phyloP scores from a whole-genome alignment of 2,113 vertebrate genomes.

The Marmota flaviventris region DNA sequence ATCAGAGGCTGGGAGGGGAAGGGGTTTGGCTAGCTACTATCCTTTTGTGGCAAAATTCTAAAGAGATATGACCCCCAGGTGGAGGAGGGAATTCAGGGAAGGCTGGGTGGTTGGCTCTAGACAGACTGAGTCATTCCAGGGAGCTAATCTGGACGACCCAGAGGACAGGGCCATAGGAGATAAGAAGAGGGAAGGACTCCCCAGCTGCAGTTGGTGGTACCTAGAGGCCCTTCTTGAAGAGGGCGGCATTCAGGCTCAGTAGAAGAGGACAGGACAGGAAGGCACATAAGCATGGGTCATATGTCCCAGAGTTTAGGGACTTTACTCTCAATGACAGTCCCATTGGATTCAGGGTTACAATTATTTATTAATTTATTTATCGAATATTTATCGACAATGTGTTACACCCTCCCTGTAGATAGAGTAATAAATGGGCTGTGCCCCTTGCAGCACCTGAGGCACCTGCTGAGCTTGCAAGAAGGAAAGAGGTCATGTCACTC shows the following conservation, averaged over 20 bases:
- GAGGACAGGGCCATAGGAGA: conserved; percentile 41
- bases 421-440: not conserved
- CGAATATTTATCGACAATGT: not conserved
- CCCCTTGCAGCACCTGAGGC: not conserved
- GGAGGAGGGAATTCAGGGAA: not conserved
- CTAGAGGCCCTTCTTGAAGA: not conserved
- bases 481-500: not conserved
- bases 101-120: not conserved
- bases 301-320: not conserved
- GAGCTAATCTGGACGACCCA: conserved; percentile 67
- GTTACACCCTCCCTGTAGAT: not conserved
- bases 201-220: not conserved
- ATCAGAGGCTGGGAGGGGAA: not conserved
- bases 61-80: not conserved
- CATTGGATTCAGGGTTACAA: not conserved
- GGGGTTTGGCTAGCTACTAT: not conserved
- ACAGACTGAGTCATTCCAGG: conserved; percentile 4
- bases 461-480: not conserved
- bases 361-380: not conserved
- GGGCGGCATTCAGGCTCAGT: not conserved
- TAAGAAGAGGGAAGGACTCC: conserved; percentile 46
- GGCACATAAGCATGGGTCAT: accelerated
- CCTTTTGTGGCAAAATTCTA: not conserved
- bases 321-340: not conserved
- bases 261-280: not conserved